These are phyloP conservation scores for Acleris laterana DNA, from an alignment of 2,888 invertebrate species.

Conservation along the genomic window DNA sequence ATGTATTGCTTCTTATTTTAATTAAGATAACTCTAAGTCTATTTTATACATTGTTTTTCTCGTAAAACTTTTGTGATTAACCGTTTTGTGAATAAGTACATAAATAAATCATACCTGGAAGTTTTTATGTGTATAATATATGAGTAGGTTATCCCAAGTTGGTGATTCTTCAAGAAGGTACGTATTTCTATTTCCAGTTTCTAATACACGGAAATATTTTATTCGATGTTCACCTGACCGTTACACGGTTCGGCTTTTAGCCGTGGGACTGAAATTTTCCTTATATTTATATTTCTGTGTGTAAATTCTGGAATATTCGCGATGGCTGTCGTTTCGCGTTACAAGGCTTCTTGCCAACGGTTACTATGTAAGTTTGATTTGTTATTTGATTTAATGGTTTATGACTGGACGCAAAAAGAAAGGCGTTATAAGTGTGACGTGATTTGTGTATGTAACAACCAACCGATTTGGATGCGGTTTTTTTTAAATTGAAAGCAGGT, in stretches of 20 bases:
- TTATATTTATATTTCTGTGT: background rate
- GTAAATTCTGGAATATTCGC: too few relatives aligned
- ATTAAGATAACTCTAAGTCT: too few relatives aligned
- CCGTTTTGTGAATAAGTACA: too few relatives aligned
- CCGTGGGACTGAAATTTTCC: conserved; percentile 15
- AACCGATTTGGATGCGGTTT: too few relatives aligned
- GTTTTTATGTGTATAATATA: background rate
- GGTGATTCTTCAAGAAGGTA: background rate
- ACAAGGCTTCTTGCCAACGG: background rate
- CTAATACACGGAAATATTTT: conserved; percentile 33
- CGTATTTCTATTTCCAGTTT: conserved; percentile 15
- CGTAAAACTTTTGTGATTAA: too few relatives aligned
- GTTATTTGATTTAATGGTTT: background rate
- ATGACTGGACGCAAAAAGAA: too few relatives aligned
- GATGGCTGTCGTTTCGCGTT: conserved; percentile 6
- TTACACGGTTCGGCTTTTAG: conserved; percentile 34
- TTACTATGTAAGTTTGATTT: conserved; percentile 7
- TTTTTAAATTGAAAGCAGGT: too few relatives aligned
- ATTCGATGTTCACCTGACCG: conserved; percentile 35
- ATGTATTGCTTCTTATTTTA: too few relatives aligned
- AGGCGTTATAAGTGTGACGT: too few relatives aligned
- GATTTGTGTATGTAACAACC: too few relatives aligned
- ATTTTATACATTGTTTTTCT: too few relatives aligned
- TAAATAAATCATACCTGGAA: too few relatives aligned
- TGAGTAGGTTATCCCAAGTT: background rate